Evolutionary conservation across 2,888 invertebrate genomes (phyloP).

Genomic region (Lymantria monacha): DNA sequence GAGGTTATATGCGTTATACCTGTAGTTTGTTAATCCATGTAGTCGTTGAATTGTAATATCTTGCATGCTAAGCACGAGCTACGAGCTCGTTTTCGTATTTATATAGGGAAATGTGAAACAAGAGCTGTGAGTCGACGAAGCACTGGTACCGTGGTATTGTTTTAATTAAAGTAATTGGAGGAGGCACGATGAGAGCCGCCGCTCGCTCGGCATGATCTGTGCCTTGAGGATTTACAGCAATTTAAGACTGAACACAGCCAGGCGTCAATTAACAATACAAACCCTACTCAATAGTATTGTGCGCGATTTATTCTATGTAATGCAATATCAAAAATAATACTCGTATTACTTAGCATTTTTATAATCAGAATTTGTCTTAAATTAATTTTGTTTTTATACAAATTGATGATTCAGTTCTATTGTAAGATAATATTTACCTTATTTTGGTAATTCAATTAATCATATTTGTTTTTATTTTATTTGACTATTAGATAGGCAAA

Average conservation of each 20-base stretch:
- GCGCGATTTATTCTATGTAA: constrained; percentile 14
- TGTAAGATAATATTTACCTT: no score
- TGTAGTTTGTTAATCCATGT: constrained; percentile 31
- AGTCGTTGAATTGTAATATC: constrained; percentile 68
- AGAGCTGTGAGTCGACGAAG: constrained; percentile 77
- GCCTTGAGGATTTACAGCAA: constrained; percentile 81
- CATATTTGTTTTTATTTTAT: no score
- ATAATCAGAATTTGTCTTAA: no score
- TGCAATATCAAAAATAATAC: no score
- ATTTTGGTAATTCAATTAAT: no score
- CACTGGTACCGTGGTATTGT: constrained; percentile 78
- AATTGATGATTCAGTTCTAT: no score
- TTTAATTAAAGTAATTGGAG: constrained; percentile 83
- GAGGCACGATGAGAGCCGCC: constrained; percentile 75
- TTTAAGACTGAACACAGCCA: constrained; percentile 71
- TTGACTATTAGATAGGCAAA: no score
- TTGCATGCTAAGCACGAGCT: constrained; percentile 72
- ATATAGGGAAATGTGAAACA: constrained; percentile 82
- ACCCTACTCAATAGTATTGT: constrained; percentile 51
- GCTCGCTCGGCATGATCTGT: constrained; percentile 76
- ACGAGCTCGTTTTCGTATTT: constrained; percentile 80
- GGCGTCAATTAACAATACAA: constrained; percentile 71
- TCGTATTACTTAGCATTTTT: no score
- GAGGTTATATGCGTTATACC: no score
- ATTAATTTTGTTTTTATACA: no score